Conservation (phyloP, 2,888 invertebrate species). For the Galeruca laticollis region DNA sequence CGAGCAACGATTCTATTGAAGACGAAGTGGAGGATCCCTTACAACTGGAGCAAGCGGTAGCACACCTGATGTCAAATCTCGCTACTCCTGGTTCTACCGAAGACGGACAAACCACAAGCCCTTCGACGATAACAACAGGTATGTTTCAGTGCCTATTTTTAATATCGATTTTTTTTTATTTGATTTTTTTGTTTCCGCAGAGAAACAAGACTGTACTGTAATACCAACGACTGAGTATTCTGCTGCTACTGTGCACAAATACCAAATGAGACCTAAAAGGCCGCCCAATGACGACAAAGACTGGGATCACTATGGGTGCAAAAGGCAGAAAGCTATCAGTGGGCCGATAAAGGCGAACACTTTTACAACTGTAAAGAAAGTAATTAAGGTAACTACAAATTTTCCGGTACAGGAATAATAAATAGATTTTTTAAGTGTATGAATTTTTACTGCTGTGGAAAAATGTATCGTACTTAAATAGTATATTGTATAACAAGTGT, state of each 20-base stretch:
- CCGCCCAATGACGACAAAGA: constrained; percentile 19
- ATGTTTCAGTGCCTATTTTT: not conserved
- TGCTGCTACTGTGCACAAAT: constrained; percentile 9
- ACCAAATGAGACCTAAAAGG: constrained; percentile 27
- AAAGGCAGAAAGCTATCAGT: constrained; percentile 23
- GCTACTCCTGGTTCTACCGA: constrained; percentile 62
- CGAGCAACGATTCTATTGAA: constrained; percentile 50
- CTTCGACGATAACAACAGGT: constrained; percentile 36
- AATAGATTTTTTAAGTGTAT: too few species aligned
- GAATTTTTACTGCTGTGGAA: too few species aligned
- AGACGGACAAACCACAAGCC: constrained; percentile 50
- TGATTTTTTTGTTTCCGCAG: constrained; percentile 33
- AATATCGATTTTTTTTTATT: not conserved
- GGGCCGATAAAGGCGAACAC: not conserved
- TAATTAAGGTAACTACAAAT: constrained; percentile 13
- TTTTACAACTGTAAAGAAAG: constrained; percentile 4
- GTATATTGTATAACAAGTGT: too few species aligned
- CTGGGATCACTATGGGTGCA: constrained; percentile 15
- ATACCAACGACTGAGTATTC: constrained; percentile 30
- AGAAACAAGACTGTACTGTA: constrained; percentile 62
- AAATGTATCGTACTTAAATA: too few species aligned
- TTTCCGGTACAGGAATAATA: too few species aligned
- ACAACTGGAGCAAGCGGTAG: constrained; percentile 78
- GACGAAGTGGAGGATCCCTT: constrained; percentile 78
- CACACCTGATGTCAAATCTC: constrained; percentile 74